phyloP scores from a whole-genome alignment of 2,113 vertebrate species.

The Nipponia nippon region DNA sequence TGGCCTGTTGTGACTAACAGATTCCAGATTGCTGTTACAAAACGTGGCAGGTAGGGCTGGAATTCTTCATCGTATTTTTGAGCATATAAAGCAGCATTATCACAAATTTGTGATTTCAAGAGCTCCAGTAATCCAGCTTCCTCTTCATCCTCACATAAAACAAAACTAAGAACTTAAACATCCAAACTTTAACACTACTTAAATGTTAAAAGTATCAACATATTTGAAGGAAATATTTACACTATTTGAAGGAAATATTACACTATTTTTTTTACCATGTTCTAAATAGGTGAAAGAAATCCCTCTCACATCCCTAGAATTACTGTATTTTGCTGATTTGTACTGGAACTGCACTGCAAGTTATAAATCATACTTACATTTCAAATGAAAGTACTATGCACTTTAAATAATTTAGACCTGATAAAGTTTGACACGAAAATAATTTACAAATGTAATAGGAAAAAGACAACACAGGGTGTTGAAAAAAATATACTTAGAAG shows the following conservation, averaged over 20 bases:
- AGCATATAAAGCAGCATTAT: conserved; percentile 96
- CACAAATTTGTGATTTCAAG: conserved; percentile 97
- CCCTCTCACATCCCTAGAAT: background rate
- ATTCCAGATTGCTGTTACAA: conserved; percentile 98
- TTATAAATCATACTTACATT: background rate
- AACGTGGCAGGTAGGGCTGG: conserved; percentile 92
- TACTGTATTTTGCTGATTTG: background rate
- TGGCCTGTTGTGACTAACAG: conserved; percentile 95
- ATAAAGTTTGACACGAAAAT: background rate
- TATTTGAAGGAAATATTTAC: background rate
- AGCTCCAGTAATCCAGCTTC: conserved; percentile 95
- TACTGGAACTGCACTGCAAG: background rate
- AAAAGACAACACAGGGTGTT: background rate
- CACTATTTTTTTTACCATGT: background rate
- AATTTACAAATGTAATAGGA: background rate
- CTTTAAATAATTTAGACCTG: background rate
- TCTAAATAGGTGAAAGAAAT: background rate
- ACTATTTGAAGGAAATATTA: background rate
- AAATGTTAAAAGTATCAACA: background rate
- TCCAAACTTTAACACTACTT: background rate
- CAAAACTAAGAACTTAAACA: conserved; percentile 53
- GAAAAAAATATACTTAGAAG: background rate
- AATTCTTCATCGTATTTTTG: conserved; percentile 99
- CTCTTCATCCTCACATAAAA: conserved; percentile 89
- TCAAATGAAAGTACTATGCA: background rate